Percentiles rank a stretch among this genome's conserved stretches.
Evolutionary conservation across 2,113 vertebrate genomes (phyloP).

Genomic region (Illadopsis cleaveri): DNA sequence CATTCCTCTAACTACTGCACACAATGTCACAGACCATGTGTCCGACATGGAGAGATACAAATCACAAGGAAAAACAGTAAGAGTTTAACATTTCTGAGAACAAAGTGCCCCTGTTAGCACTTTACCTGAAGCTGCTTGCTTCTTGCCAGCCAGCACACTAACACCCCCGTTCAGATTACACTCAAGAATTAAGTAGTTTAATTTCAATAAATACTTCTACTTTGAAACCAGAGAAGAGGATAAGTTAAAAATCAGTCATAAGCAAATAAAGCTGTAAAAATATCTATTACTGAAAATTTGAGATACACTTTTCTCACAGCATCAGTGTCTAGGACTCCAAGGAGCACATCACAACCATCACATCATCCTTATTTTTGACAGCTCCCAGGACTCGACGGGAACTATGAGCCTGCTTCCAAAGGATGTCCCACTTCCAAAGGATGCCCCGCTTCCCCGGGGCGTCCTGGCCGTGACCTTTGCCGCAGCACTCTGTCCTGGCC

Average conservation of each 20-base stretch:
- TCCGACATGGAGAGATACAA: rapidly evolving
- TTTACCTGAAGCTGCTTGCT: neutral
- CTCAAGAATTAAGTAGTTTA: neutral
- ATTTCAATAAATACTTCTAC: neutral
- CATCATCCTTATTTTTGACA: rapidly evolving
- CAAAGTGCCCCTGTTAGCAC: neutral
- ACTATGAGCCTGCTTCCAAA: neutral
- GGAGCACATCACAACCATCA: neutral
- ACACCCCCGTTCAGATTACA: neutral
- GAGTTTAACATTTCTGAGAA: neutral
- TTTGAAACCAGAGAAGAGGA: neutral
- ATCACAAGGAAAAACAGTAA: neutral
- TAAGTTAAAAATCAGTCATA: neutral
- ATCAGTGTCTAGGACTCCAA: rapidly evolving
- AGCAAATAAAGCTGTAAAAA: neutral
- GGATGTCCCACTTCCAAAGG: neutral
- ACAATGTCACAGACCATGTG: rapidly evolving
- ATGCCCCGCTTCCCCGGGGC: neutral
- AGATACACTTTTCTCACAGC: neutral
- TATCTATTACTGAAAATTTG: rapidly evolving
- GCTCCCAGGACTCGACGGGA: rapidly evolving
- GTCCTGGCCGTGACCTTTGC: neutral
- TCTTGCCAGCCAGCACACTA: neutral
- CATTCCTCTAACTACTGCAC: neutral
- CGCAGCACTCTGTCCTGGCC: neutral